phyloP scores from a whole-genome alignment of 1,140 invertebrate genomes.

The Leptopilina boulardi region DNA sequence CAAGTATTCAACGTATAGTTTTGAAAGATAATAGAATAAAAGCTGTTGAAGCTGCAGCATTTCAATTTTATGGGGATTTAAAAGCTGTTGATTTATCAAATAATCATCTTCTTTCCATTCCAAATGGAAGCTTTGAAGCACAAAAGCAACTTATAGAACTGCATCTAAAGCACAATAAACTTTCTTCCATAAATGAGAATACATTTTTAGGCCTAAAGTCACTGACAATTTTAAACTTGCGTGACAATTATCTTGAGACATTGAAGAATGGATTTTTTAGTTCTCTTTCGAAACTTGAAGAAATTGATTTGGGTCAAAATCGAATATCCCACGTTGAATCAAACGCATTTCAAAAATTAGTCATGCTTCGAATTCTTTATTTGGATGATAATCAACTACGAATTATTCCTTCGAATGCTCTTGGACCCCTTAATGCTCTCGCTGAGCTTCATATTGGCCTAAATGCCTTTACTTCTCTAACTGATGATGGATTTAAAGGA shows the following conservation, averaged over 20 bases:
- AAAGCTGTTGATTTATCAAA: constrained; percentile 89
- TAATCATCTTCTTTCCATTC: constrained; percentile 88
- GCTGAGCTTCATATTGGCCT: constrained; percentile 90
- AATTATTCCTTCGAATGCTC: constrained; percentile 83
- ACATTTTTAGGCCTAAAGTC: constrained; percentile 88
- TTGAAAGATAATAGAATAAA: constrained; percentile 91
- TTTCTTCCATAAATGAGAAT: constrained; percentile 85
- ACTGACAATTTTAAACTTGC: constrained; percentile 86
- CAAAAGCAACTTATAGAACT: constrained; percentile 89
- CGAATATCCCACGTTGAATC: constrained; percentile 88
- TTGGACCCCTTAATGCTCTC: constrained; percentile 83
- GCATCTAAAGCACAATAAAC: constrained; percentile 89
- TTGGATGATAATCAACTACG: constrained; percentile 90
- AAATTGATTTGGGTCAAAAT: constrained; percentile 92
- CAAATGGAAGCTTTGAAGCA: constrained; percentile 84
- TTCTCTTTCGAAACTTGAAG: constrained; percentile 85
- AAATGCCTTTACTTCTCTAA: constrained; percentile 86
- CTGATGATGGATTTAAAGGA: constrained; percentile 85
- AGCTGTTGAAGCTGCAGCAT: constrained; percentile 87
- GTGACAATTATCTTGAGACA: constrained; percentile 89
- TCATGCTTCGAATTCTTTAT: constrained; percentile 85
- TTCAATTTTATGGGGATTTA: constrained; percentile 90
- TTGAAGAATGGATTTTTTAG: constrained; percentile 86
- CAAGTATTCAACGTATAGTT: constrained; percentile 88
- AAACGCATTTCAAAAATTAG: constrained; percentile 86